phyloP scores from a whole-genome alignment of 2,888 invertebrate species.

The Autographa pulchrina region DNA sequence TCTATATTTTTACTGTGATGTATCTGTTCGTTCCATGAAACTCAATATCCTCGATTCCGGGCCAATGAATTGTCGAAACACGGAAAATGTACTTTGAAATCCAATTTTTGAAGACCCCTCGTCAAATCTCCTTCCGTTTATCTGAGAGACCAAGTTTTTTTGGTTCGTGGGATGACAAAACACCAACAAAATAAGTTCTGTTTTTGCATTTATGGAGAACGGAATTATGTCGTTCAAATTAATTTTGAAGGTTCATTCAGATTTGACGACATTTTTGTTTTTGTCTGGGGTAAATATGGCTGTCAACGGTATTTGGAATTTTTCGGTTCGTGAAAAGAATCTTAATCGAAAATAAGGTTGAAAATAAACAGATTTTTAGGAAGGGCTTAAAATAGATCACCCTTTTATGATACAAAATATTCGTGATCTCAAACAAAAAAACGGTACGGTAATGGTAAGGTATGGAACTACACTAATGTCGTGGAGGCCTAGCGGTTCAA shows the following conservation, averaged over 20 bases:
- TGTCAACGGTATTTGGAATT: background rate
- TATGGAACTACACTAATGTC: too few species aligned
- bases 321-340: background rate
- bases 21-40: slow-evolving; percentile 34
- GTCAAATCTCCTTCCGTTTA: background rate
- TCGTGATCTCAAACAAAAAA: too few species aligned
- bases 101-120: slow-evolving; percentile 39
- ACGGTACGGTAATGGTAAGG: too few species aligned
- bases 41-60: slow-evolving; percentile 51
- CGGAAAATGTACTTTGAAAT: slow-evolving; percentile 35
- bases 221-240: slow-evolving; percentile 1
- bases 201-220: background rate
- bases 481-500: too few species aligned
- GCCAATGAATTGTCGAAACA: slow-evolving; percentile 64
- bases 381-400: too few species aligned
- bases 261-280: background rate
- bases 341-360: background rate
- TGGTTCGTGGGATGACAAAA: slow-evolving; percentile 33
- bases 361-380: background rate
- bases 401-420: too few species aligned
- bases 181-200: background rate
- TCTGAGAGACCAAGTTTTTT: slow-evolving; percentile 27
- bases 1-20: slow-evolving; percentile 11
- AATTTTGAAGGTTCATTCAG: background rate
- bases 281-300: background rate